Conservation (phyloP, 2,888 invertebrate genomes). For the Apantesis nais region DNA sequence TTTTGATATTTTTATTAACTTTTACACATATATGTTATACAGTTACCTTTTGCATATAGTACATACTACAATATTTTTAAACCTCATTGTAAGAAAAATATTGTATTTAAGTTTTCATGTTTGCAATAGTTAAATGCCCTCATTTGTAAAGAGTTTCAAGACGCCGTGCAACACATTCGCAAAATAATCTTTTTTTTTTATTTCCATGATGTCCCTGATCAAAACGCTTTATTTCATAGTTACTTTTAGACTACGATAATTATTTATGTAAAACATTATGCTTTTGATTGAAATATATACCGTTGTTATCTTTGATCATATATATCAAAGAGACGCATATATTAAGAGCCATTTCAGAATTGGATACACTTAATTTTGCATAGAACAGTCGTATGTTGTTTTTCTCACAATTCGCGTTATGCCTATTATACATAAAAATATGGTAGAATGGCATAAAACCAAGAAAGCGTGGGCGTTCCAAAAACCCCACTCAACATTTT, state of each 20-base stretch:
- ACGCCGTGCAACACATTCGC: background rate
- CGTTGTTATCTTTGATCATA: too few relatives aligned
- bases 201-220: background rate
- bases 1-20: slow-evolving; percentile 51
- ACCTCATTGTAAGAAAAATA: background rate
- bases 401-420: background rate
- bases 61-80: background rate
- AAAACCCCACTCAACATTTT: slow-evolving; percentile 35
- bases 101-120: background rate
- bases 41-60: background rate
- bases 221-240: background rate
- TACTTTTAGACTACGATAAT: background rate
- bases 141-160: background rate
- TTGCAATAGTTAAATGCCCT: background rate
- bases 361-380: background rate
- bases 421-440: background rate
- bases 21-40: background rate
- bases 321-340: too few relatives aligned
- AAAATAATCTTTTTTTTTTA: background rate
- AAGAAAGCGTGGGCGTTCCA: slow-evolving; percentile 30
- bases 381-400: background rate
- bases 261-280: background rate
- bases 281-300: too few relatives aligned
- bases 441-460: slow-evolving; percentile 32
- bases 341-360: too few relatives aligned